phyloP scores from a whole-genome alignment of 2,797 vertebrate genomes.

The Darevskia mixta region DNA sequence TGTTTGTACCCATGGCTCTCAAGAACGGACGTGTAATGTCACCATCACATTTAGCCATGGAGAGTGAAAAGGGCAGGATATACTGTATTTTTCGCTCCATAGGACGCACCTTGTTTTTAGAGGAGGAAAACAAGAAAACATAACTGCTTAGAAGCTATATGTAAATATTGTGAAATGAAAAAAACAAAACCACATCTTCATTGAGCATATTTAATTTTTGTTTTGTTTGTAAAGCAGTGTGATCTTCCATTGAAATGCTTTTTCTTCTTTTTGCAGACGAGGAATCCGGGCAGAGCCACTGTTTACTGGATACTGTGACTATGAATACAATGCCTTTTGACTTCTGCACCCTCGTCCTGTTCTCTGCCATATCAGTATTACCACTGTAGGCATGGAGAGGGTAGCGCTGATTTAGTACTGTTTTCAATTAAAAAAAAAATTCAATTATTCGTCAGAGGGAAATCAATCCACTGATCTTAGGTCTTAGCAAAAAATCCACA shows the following conservation, averaged over 20 bases:
- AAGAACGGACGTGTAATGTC: not conserved
- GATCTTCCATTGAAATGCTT: not conserved
- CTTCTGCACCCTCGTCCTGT: not conserved
- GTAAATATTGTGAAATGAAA: too few species aligned
- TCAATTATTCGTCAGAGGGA: not conserved
- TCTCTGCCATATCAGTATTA: too few species aligned
- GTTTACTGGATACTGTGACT: constrained; percentile 85
- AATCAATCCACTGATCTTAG: not conserved
- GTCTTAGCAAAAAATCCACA: not conserved
- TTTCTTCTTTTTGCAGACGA: constrained; percentile 77
- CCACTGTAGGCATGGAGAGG: not conserved
- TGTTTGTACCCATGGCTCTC: too few species aligned
- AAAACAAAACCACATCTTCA: not conserved
- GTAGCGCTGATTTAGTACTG: not conserved
- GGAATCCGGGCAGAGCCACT: constrained; percentile 89
- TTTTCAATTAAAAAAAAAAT: not conserved
- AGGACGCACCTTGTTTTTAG: too few species aligned
- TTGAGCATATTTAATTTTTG: not conserved
- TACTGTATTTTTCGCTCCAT: too few species aligned
- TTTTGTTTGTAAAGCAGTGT: not conserved
- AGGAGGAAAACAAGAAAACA: too few species aligned
- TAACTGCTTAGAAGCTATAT: too few species aligned
- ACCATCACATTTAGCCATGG: not conserved
- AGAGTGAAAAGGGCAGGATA: not conserved
- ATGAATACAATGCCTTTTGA: constrained; percentile 82